Conservation (phyloP, 1,140 invertebrate species). For the Potamilus streckersoni region DNA sequence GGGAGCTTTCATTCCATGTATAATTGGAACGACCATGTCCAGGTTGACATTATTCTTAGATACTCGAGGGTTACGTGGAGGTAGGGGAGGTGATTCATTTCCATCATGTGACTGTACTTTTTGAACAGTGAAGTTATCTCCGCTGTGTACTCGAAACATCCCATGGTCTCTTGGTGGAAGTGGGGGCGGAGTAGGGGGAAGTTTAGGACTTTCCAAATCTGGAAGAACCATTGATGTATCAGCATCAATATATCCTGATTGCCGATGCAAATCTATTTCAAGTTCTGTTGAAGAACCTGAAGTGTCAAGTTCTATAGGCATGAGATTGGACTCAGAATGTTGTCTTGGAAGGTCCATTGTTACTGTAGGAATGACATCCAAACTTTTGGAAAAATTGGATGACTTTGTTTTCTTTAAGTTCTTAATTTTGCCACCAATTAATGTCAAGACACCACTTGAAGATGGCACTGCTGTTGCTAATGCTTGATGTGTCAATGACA, state of each 20-base stretch:
- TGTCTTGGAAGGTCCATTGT: no score
- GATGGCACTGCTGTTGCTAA: no score
- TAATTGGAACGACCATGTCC: constrained; percentile 21
- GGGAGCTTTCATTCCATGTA: constrained; percentile 1
- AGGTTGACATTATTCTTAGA: constrained; percentile 24
- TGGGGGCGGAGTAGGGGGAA: constrained; percentile 7
- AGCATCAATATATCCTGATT: no score
- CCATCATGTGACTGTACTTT: neutral
- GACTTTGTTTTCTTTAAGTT: constrained; percentile 26
- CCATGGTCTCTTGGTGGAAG: constrained; percentile 19
- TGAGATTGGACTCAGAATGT: no score
- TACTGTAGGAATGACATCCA: neutral
- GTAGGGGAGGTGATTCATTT: constrained; percentile 9
- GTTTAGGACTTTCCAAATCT: neutral
- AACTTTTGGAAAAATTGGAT: constrained; percentile 12
- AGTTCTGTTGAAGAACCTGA: no score
- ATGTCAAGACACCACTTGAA: constrained; percentile 14
- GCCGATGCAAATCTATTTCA: no score
- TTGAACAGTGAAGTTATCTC: neutral
- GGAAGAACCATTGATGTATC: no score
- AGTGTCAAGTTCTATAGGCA: no score
- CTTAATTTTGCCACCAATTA: constrained; percentile 22
- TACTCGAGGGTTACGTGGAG: constrained; percentile 18
- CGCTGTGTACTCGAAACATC: neutral
- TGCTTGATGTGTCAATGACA: no score